phyloP scores from a whole-genome alignment of 2,888 invertebrate genomes.

The Volucella bombylans region DNA sequence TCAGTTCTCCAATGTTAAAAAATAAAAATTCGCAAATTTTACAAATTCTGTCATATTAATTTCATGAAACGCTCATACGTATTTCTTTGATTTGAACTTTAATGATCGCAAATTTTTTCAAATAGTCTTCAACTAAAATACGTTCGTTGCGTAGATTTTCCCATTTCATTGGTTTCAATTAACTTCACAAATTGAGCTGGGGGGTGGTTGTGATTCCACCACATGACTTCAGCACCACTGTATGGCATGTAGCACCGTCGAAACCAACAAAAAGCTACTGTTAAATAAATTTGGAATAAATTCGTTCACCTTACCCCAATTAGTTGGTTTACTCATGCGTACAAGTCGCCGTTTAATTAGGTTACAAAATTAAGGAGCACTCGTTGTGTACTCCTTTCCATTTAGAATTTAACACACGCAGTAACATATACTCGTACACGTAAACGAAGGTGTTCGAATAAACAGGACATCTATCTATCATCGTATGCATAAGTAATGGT shows the following conservation, averaged over 20 bases:
- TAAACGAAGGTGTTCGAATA: background rate
- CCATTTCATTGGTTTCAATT: constrained; percentile 36
- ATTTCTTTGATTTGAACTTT: too few relatives aligned
- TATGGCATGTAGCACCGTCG: background rate
- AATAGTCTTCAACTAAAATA: background rate
- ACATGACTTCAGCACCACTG: background rate
- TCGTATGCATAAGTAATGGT: constrained; percentile 27
- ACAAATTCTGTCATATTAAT: too few relatives aligned
- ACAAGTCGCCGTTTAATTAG: constrained; percentile 47
- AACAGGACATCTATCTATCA: constrained; percentile 13
- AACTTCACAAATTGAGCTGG: constrained; percentile 7
- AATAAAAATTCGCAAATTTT: too few relatives aligned
- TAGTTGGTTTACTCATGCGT: constrained; percentile 48
- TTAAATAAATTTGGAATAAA: constrained; percentile 29
- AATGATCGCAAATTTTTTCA: too few relatives aligned
- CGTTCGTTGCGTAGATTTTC: constrained; percentile 15
- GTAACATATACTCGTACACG: background rate
- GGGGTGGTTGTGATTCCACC: background rate
- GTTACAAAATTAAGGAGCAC: constrained; percentile 58
- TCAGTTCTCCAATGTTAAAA: too few relatives aligned
- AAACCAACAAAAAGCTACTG: background rate
- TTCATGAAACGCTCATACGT: too few relatives aligned
- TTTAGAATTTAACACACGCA: constrained; percentile 26
- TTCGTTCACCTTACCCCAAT: constrained; percentile 49
- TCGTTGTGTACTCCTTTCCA: constrained; percentile 40